Evolutionary conservation across 2,797 vertebrate species (phyloP), one percentile per base, ranked within the genome.

Genomic region (Heteromormyrus szaboi): DNA sequence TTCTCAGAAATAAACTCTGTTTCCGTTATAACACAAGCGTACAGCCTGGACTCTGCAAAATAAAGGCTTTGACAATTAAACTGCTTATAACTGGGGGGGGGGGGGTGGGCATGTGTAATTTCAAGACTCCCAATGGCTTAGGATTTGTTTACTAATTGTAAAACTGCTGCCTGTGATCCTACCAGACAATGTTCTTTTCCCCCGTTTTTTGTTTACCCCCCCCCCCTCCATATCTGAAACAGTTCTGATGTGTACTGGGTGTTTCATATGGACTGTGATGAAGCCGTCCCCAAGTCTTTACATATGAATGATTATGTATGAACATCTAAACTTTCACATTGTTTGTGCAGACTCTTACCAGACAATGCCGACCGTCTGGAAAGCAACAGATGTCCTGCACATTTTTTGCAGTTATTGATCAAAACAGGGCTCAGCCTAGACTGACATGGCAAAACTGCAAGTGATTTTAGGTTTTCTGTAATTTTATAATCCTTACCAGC

Each of bases 21-120:
- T 89, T 86, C 88, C 12, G 89, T 25, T 54, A 81, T 86, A 65
- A 59, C 68, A 91, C 33, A 76, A 76, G 33, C 33, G 14, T 41
- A 76, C 68, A 41, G 68, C 68, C 68, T 76, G 68, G 68, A 76
- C 68, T 76, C 33, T 76, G 68, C 11, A 41, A 76, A 76, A 76
- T 76, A 76, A 76, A 92, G 92, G 90, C 89, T 93, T 93, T 90
- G 91, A 85, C 91, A 92, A 59, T 68, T 68, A 25, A 41, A 37
- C 29, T 76, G 68, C 68, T 76, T 41, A 19, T 76, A 37, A 37
- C 33, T 41, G 33, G 25, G 25, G 9, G 0, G 33, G 25, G 25
- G 9, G 0, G 65, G 12, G 11, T 0, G 3, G 3, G 12, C 14
- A 76, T 17, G 33, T 76, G 68, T 76, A 76, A 41, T 14, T 76